A percentile compares a stretch with the other conserved stretches of the same genome.
phyloP scores from a whole-genome alignment of 1,140 invertebrate genomes.

The Brachionus manjavacas region DNA sequence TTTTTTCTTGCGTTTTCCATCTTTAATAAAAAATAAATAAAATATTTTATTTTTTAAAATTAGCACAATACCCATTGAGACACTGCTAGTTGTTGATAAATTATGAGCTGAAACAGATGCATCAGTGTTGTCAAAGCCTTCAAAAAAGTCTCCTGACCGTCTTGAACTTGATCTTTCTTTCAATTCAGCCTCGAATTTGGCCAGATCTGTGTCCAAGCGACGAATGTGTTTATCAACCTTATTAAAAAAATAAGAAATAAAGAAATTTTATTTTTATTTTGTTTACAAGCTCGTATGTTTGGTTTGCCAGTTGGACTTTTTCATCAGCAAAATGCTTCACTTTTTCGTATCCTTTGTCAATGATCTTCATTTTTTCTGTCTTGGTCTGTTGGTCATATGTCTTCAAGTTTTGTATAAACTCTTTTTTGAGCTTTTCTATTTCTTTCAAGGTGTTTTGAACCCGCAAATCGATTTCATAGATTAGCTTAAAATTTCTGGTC shows the following conservation, averaged over 20 bases:
- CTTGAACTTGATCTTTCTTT: background rate
- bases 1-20: constrained; percentile 26
- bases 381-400: background rate
- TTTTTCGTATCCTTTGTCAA: constrained; percentile 8
- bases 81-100: background rate
- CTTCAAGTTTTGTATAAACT: background rate
- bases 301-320: constrained; percentile 40
- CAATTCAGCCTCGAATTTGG: constrained; percentile 67
- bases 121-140: background rate
- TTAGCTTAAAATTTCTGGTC: constrained; percentile 24
- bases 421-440: constrained; percentile 21
- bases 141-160: background rate
- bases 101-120: background rate
- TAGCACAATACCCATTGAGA: background rate
- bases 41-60: background rate
- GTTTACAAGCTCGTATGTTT: constrained; percentile 33
- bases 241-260: background rate
- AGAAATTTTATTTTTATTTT: background rate
- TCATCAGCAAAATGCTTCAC: background rate
- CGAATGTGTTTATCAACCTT: constrained; percentile 94
- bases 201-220: constrained; percentile 86
- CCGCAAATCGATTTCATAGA: constrained; percentile 13
- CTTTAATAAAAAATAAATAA: background rate
- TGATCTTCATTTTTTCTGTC: constrained; percentile 16
- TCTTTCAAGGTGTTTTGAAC: constrained; percentile 12